These are phyloP conservation scores for Mimas tiliae DNA, from an alignment of 2,888 invertebrate genomes.

Conservation along the genomic window DNA sequence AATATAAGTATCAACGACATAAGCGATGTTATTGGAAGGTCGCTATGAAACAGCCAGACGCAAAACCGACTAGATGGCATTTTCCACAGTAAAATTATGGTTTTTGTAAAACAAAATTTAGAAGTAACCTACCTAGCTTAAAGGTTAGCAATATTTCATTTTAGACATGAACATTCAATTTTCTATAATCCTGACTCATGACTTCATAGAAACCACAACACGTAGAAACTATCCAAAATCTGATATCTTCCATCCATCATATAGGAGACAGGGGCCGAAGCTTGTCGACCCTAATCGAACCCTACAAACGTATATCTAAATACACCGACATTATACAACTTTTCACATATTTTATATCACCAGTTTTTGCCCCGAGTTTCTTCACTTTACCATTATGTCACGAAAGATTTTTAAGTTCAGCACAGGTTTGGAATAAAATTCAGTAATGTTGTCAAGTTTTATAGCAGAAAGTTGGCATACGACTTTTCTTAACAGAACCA, in stretches of 20 bases:
- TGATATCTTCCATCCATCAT: slow-evolving; percentile 78
- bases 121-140: neutral
- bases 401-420: neutral
- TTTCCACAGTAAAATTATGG: too few species aligned
- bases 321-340: slow-evolving; percentile 35
- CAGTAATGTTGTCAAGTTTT: neutral
- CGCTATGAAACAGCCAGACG: too few species aligned
- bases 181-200: slow-evolving; percentile 30
- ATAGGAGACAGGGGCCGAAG: slow-evolving; percentile 72
- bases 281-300: slow-evolving; percentile 82
- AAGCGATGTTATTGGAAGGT: too few species aligned
- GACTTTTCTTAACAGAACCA: too few species aligned
- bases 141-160: neutral
- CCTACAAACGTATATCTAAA: slow-evolving; percentile 56
- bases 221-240: slow-evolving; percentile 75
- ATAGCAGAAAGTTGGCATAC: too few species aligned
- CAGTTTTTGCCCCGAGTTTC: slow-evolving; percentile 13
- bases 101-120: neutral
- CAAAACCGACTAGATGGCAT: too few species aligned
- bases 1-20: too few species aligned
- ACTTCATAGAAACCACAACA: slow-evolving; percentile 57
- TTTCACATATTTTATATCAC: slow-evolving; percentile 18
- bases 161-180: slow-evolving; percentile 33
- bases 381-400: neutral
- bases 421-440: neutral